Percentiles rank a stretch among this genome's conserved stretches.
Conservation (phyloP, 2,888 invertebrate species). For the Epicampocera succincta region DNA sequence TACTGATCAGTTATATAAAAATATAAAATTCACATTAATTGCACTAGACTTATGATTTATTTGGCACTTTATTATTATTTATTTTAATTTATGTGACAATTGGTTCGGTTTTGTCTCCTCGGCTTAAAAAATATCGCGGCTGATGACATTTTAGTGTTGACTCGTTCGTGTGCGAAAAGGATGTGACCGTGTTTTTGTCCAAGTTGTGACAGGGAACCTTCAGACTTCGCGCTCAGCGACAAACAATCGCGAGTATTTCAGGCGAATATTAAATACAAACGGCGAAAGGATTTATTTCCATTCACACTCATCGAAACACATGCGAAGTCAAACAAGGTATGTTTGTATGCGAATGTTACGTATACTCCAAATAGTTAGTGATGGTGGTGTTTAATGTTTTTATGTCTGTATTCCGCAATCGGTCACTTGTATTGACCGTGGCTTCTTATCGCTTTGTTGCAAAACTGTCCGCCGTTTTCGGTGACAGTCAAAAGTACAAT, state of each 20-base stretch:
- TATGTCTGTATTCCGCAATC: slow-evolving; percentile 57
- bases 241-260: slow-evolving; percentile 77
- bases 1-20: slow-evolving; percentile 9
- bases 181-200: slow-evolving; percentile 76
- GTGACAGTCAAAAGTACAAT: slow-evolving; percentile 81
- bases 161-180: slow-evolving; percentile 76
- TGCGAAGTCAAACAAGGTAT: slow-evolving; percentile 9
- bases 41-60: slow-evolving; percentile 20
- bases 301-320: slow-evolving; percentile 45
- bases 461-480: slow-evolving; percentile 79
- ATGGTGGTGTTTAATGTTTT: slow-evolving; percentile 53
- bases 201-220: slow-evolving; percentile 76
- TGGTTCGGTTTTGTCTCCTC: background rate
- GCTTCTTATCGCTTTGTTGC: slow-evolving; percentile 65
- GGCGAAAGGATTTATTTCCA: slow-evolving; percentile 74
- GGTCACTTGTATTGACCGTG: slow-evolving; percentile 70
- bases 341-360: slow-evolving; percentile 21
- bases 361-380: slow-evolving; percentile 21
- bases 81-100: slow-evolving; percentile 13
- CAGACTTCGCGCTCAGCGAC: slow-evolving; percentile 76
- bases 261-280: slow-evolving; percentile 79
- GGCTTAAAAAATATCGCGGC: slow-evolving; percentile 9
- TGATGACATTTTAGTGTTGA: slow-evolving; percentile 71
- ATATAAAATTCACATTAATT: slow-evolving; percentile 29
- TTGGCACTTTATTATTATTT: slow-evolving; percentile 32